Percentiles rank a stretch among this genome's conserved stretches.
These are phyloP conservation scores for Mycteria americana DNA, from an alignment of 2,797 vertebrate species.

Conservation along the genomic window DNA sequence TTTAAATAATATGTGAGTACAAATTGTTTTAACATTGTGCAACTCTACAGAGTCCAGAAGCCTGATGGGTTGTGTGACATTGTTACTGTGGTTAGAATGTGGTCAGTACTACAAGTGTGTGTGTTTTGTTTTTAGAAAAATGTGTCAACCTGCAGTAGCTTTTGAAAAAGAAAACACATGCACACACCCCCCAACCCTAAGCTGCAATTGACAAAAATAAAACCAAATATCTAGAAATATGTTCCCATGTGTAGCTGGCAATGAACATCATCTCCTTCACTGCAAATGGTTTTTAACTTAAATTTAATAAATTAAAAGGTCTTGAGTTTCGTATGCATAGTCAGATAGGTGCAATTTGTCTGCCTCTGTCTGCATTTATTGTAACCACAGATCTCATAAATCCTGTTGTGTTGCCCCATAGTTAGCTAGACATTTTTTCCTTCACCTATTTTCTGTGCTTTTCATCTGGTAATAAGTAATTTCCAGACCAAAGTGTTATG, in stretches of 20 bases:
- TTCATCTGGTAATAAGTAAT: not conserved
- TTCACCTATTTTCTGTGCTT: not conserved
- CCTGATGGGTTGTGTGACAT: not conserved
- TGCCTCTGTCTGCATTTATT: not conserved
- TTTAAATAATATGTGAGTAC: not conserved
- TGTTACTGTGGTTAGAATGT: slow-evolving; percentile 27
- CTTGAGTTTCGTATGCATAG: not conserved
- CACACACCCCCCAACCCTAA: not conserved
- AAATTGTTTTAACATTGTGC: not conserved
- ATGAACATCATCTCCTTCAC: not conserved
- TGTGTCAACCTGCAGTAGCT: not conserved
- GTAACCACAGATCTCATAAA: not conserved
- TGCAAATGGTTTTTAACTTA: not conserved
- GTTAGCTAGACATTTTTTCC: not conserved
- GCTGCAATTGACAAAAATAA: not conserved
- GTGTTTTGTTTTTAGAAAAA: slow-evolving; percentile 25
- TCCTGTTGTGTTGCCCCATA: not conserved
- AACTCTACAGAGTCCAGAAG: not conserved
- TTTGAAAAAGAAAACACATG: not conserved
- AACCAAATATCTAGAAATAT: not conserved
- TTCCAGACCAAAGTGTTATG: not conserved
- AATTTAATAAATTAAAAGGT: not conserved
- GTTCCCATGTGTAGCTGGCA: not conserved
- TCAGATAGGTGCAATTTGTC: not conserved
- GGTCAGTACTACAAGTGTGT: not conserved